phyloP scores from a whole-genome alignment of 2,113 vertebrate species.

The Lethenteron camtschaticum region DNA sequence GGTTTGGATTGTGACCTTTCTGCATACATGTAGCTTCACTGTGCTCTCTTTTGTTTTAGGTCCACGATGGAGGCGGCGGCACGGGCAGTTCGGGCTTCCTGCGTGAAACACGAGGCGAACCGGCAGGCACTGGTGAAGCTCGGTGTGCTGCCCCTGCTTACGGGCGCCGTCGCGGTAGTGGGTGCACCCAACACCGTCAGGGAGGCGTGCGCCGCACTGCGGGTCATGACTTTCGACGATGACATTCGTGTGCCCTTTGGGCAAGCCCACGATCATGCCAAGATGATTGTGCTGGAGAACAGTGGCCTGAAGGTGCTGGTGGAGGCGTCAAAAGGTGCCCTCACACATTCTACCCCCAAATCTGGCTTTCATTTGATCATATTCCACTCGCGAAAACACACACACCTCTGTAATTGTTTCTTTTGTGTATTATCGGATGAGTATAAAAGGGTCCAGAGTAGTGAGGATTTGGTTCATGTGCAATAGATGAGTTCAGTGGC shows the following conservation, averaged over 20 bases:
- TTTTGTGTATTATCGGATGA: too few species aligned
- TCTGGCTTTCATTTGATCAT: too few species aligned
- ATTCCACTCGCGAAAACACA: too few species aligned
- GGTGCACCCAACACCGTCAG: slow-evolving; percentile 25
- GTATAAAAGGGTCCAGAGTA: too few species aligned
- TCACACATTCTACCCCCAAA: too few species aligned
- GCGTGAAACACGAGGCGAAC: slow-evolving; percentile 73
- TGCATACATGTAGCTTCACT: too few species aligned
- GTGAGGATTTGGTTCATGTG: too few species aligned
- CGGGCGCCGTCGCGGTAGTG: slow-evolving; percentile 23
- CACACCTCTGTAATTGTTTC: too few species aligned
- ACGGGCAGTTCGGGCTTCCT: slow-evolving; percentile 32
- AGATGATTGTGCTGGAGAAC: slow-evolving; percentile 60
- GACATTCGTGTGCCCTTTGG: slow-evolving; percentile 70
- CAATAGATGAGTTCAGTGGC: too few species aligned
- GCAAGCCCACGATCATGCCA: slow-evolving; percentile 62
- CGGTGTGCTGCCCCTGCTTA: slow-evolving; percentile 34
- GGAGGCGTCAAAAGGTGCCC: slow-evolving; percentile 53
- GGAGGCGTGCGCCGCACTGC: slow-evolving; percentile 32
- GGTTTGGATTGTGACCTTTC: too few species aligned
- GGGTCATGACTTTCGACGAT: slow-evolving; percentile 73
- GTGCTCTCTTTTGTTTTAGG: background rate
- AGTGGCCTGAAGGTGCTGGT: slow-evolving; percentile 50
- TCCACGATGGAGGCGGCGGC: slow-evolving; percentile 21
- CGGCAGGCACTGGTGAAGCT: slow-evolving; percentile 47